Base-by-base conservation (phyloP, 2,888 invertebrate species). In the Drosophila emarginata region DNA sequence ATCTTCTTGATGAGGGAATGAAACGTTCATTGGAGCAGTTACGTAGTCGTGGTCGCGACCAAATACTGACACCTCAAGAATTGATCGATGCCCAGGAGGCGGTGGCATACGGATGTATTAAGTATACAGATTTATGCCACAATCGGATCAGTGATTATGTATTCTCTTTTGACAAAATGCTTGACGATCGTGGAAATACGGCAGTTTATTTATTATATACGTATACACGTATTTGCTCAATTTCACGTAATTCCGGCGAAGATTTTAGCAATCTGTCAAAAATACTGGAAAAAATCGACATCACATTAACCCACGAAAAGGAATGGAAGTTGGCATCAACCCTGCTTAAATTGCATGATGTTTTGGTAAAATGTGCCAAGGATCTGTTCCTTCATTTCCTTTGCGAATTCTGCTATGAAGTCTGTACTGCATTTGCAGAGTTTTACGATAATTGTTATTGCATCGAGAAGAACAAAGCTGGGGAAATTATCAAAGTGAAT, bases 401-500 rank as follows among this genome's bases (percentile, higher is more conserved):
- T 28, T 99, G 99, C 91, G 99, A 99, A 90, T 99, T 96, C 91
- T 94, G 99, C 73, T 99, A 98, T 92, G 98, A 99, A 89, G 94
- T 99, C 63, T 95, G 97, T n/a, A 95, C 96, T 4, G 94, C 95
- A 1, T 99, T 99, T 90, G 95, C 97, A 0, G 99, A 99, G 91
- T 99, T 99, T 92, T 99, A 99, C 92, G 98, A 99, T 90, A 95
- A 94, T 84, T 99, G 99, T 92, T 99, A 99, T 90, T 99, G 99
- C 90, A 95, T 99, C 59, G 98, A 99, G 91, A 98, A 97, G 91
- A 96, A 98, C 91, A 93, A 94, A 72, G 93, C 92, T 50, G 98
- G 98, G 0, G 94, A 96, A 89, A 95, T 97, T 79, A 91, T 95
- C 1, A 96, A 96, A 89, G 94, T 99, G 7, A 95, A 98, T 91